Base-by-base conservation (phyloP, 2,888 invertebrate genomes). In the Cremastinae sp. region DNA sequence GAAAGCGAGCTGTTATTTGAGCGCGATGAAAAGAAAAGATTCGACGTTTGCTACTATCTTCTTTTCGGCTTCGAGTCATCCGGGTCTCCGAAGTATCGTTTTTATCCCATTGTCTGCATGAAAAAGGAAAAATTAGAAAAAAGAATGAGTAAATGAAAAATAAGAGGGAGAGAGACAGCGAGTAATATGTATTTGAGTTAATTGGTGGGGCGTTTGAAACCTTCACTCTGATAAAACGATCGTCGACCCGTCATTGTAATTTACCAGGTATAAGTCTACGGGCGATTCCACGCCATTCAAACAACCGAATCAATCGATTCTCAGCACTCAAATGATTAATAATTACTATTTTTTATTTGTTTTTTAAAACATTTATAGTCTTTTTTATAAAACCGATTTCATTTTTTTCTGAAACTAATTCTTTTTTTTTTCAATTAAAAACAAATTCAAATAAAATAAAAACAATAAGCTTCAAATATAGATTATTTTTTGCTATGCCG, bases 221-320 rank as follows among this genome's bases (percentile, higher is more conserved):
- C 66, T 59, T 64, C 58, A 36, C 76, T 49, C 64, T 49, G 54
- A 65, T 61, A 73, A 73, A 79, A 72, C 71, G 79, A 59, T 80
- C 75, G 74, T 78, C 78, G 62, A 68, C 66, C 66, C 73, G 64
- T 78, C 78, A 78, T 75, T 75, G 72, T 78, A 79, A 79, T 80
- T 80, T 66, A 76, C 70, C 81, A 80, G 80, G 81, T 80, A 80
- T 54, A 47, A n/a, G 14, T 34, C 12, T 65, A 65, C n/a, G 34
- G 54, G 65, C 28, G 0, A 45, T 65, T 54, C 34, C 2, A 62
- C n/a, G 47, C 14, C n/a, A 36, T 65, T 62, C 58, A 12, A 58
- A 28, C 28, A 2, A 28, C 28, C 2, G 5, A 28, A 28, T 28
- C 28, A 3, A 28, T 28, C 28, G 28, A 36, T 7, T 34, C 10